These are phyloP conservation scores for Gerris lacustris DNA, from an alignment of 2,888 invertebrate genomes.

Conservation along the genomic window DNA sequence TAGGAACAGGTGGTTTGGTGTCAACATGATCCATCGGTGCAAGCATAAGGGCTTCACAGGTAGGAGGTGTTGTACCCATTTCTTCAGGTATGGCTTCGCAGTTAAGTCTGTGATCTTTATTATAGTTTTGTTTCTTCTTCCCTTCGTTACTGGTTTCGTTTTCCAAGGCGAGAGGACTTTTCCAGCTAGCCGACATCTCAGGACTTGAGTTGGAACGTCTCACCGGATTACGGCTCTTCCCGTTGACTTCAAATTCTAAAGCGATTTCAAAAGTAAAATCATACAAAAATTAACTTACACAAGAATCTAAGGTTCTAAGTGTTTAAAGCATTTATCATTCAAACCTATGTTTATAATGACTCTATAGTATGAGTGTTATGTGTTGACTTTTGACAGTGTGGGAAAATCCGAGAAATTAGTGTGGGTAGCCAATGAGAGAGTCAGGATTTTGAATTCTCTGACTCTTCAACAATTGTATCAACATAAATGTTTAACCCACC, in stretches of 20 bases:
- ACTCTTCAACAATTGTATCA: too few relatives aligned
- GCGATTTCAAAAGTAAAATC: background rate
- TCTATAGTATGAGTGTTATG: too few relatives aligned
- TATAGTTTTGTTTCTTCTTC: conserved; percentile 54
- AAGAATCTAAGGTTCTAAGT: too few relatives aligned
- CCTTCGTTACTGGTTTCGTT: conserved; percentile 36
- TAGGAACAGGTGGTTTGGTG: conserved; percentile 8
- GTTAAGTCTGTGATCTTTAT: conserved; percentile 57
- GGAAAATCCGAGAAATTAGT: too few relatives aligned
- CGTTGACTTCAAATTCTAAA: conserved; percentile 32
- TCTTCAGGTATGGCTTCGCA: conserved; percentile 87
- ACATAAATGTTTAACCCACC: too few relatives aligned
- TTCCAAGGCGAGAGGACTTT: conserved; percentile 48
- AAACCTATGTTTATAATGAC: too few relatives aligned
- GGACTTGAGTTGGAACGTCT: conserved; percentile 81
- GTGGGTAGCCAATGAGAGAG: too few relatives aligned
- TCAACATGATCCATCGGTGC: conserved; percentile 9
- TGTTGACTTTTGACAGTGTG: too few relatives aligned
- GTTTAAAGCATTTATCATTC: too few relatives aligned
- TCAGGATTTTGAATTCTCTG: too few relatives aligned
- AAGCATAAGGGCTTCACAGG: conserved; percentile 21
- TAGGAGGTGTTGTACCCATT: conserved; percentile 57
- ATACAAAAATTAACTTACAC: too few relatives aligned
- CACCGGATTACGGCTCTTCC: conserved; percentile 64
- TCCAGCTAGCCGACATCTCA: conserved; percentile 83